Conservation (phyloP, 1,140 invertebrate species). For the Araneus ventricosus region DNA sequence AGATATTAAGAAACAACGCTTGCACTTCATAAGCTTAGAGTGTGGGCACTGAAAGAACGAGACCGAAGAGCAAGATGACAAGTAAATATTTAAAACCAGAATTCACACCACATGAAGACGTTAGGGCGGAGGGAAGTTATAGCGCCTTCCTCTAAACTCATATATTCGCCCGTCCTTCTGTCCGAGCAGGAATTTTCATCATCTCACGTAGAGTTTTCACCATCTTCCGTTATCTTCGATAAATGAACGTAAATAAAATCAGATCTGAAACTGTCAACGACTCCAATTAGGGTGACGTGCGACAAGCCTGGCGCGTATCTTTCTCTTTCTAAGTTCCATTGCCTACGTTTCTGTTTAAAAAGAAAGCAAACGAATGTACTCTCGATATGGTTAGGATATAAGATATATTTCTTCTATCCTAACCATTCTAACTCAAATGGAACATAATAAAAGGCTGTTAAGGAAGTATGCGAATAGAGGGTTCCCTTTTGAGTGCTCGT, state of each 20-base stretch:
- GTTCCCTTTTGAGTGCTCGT: background rate
- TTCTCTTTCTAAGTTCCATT: background rate
- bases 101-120: no score
- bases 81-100: no score
- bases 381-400: background rate
- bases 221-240: background rate
- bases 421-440: background rate
- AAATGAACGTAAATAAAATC: slow-evolving; percentile 9
- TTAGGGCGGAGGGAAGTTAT: no score
- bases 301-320: background rate
- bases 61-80: no score
- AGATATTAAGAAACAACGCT: no score
- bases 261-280: background rate
- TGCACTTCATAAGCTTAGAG: no score
- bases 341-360: background rate
- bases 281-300: background rate
- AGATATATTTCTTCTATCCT: background rate
- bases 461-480: background rate
- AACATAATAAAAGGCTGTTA: no score
- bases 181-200: background rate
- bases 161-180: no score
- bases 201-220: background rate
- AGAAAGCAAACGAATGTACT: background rate
- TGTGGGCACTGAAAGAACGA: no score
- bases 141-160: no score